Base-by-base conservation (phyloP, 2,888 invertebrate genomes). In the Branchellion lobata region DNA sequence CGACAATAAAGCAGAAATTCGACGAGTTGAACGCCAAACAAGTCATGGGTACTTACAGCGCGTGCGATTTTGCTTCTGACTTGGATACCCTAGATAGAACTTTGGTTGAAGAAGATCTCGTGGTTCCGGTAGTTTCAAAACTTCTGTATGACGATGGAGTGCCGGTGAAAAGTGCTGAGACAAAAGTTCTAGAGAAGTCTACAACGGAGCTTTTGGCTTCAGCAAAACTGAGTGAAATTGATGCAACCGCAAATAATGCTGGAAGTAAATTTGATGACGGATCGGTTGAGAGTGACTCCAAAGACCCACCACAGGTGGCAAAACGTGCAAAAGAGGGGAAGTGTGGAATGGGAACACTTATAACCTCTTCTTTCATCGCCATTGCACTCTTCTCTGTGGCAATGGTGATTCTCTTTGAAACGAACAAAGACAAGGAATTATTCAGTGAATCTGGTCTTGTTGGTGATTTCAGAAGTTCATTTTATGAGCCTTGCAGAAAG, bases 381-480 rank as follows among this genome's bases (percentile, higher is more conserved):
- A 24, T 57, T n/a, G 61, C 61, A 5, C 24, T 57, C 21, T 57
- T 57, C 61, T 57, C 61, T 5, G 61, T 57, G 8, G 61, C 61
- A 3, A 57, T 57, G 61, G 61, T 57, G 61, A 57, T 57, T n/a
- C 24, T 57, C n/a, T 57, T 57, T n/a, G 61, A 57, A n/a, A 57
- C 61, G 5, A n/a, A 57, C 61, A 57, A 57, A 24, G 61, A 57
- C 24, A 57, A 57, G 21, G 61, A 57, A 24, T 57, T 14, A 3
- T 57, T 57, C 61, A 57, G 61, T 24, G n/a, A 57, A 3, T 57
- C 21, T 57, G 61, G 61, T n/a, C 14, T n/a, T 3, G 11, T 57
- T n/a, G 21, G 61, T 57, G 3, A 24, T 24, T 57, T 57, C 61
- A 57, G 61, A n/a, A n/a, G n/a, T 57, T 57, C 61, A 3, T 18